Evolutionary conservation across 2,888 invertebrate species (phyloP).

Genomic region (Lamellibrachia columna): DNA sequence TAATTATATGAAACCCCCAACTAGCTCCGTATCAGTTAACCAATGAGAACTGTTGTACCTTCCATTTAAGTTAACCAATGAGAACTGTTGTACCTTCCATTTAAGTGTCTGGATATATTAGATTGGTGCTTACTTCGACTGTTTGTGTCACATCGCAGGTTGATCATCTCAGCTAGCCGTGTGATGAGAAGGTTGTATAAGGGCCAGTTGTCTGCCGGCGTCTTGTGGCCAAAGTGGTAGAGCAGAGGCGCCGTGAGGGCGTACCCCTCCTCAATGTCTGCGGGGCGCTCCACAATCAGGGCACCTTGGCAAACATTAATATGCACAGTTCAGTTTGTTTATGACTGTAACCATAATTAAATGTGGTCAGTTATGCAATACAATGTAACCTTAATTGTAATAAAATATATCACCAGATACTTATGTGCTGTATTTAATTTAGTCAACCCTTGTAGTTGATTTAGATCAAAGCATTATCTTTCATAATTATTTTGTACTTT

Average conservation of each 20-base stretch:
- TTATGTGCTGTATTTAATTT: too few relatives aligned
- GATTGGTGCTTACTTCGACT: constrained; percentile 76
- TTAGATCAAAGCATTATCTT: too few relatives aligned
- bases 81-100: background rate
- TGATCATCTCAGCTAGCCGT: constrained; percentile 84
- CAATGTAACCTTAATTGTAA: background rate
- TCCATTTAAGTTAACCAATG: background rate
- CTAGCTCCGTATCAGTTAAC: background rate
- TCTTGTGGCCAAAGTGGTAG: constrained; percentile 91
- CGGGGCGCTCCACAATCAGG: constrained; percentile 88
- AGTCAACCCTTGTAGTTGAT: too few relatives aligned
- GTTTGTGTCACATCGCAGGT: constrained; percentile 80
- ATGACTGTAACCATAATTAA: background rate
- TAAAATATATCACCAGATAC: background rate
- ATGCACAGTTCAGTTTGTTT: background rate
- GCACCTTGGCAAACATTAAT: constrained; percentile 71
- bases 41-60: background rate
- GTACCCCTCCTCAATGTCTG: constrained; percentile 94
- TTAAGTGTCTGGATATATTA: background rate
- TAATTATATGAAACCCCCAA: background rate
- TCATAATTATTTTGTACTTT: too few relatives aligned
- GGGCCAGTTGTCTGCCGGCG: constrained; percentile 79
- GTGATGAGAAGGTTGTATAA: constrained; percentile 86
- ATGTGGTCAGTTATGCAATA: background rate
- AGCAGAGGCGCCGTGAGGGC: constrained; percentile 91